Conservation (phyloP, 2,888 invertebrate genomes). For the Gari tellinella region DNA sequence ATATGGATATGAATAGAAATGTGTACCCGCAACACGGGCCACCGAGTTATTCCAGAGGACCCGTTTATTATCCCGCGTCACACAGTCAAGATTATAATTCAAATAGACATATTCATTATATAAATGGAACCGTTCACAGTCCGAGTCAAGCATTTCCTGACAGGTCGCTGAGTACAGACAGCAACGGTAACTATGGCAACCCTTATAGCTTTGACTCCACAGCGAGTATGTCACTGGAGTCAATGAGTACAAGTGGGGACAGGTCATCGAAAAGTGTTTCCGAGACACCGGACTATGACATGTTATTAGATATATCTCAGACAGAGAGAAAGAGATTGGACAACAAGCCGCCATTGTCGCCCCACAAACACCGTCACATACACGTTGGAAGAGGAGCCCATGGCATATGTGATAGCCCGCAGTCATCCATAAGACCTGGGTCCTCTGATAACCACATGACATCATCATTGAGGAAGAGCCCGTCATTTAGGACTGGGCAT, state of each 20-base stretch:
- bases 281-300: slow-evolving; percentile 50
- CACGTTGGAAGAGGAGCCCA: slow-evolving; percentile 54
- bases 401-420: slow-evolving; percentile 49
- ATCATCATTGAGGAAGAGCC: slow-evolving; percentile 56
- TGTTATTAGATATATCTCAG: slow-evolving; percentile 19
- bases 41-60: too few species aligned
- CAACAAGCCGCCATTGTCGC: slow-evolving; percentile 20
- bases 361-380: slow-evolving; percentile 46
- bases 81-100: slow-evolving; percentile 19
- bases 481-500: slow-evolving; percentile 48
- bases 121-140: slow-evolving; percentile 6
- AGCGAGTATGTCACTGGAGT: slow-evolving; percentile 52
- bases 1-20: slow-evolving; percentile 34
- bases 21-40: too few species aligned
- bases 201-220: slow-evolving; percentile 49
- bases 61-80: background rate
- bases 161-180: slow-evolving; percentile 8
- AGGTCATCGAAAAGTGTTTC: slow-evolving; percentile 51
- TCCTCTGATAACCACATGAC: slow-evolving; percentile 46
- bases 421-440: slow-evolving; percentile 45
- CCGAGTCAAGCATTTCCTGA: slow-evolving; percentile 7
- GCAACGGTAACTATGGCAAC: slow-evolving; percentile 22
- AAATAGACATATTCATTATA: slow-evolving; percentile 15
- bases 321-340: slow-evolving; percentile 19
- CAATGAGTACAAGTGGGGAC: slow-evolving; percentile 52